Conservation (phyloP, 92 coral and sea anemone species). For the Umimayanthus chanpuru region DNA sequence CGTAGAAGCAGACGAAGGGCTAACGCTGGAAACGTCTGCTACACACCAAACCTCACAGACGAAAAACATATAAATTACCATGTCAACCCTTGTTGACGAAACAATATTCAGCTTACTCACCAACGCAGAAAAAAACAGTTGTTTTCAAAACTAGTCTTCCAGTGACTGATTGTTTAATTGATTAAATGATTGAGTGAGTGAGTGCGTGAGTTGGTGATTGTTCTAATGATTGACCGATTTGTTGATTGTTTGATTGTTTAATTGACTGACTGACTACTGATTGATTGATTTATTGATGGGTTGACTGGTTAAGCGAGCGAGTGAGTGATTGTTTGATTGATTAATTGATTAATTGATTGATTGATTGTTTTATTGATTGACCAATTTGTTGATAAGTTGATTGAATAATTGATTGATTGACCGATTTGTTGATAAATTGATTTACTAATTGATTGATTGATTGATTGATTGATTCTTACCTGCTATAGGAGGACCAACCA, state of each 20-base stretch:
- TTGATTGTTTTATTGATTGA: neutral
- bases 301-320: neutral
- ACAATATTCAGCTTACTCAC: too few relatives aligned
- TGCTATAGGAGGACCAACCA: conserved; percentile 52
- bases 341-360: neutral
- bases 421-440: neutral
- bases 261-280: neutral
- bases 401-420: neutral
- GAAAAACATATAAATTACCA: too few relatives aligned
- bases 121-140: too few relatives aligned
- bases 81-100: too few relatives aligned
- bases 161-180: too few relatives aligned
- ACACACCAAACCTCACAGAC: too few relatives aligned
- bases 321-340: neutral
- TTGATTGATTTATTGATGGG: neutral
- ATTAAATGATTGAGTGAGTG: too few relatives aligned
- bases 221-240: too few relatives aligned
- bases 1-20: too few relatives aligned
- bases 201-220: neutral
- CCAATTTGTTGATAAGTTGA: neutral
- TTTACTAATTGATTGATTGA: too few relatives aligned
- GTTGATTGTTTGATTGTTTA: neutral
- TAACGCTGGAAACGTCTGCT: too few relatives aligned
- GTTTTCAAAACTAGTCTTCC: too few relatives aligned
- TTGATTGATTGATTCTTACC: conserved; percentile 34